phyloP scores from a whole-genome alignment of 2,113 vertebrate species.

The Rhabdomys dilectus region DNA sequence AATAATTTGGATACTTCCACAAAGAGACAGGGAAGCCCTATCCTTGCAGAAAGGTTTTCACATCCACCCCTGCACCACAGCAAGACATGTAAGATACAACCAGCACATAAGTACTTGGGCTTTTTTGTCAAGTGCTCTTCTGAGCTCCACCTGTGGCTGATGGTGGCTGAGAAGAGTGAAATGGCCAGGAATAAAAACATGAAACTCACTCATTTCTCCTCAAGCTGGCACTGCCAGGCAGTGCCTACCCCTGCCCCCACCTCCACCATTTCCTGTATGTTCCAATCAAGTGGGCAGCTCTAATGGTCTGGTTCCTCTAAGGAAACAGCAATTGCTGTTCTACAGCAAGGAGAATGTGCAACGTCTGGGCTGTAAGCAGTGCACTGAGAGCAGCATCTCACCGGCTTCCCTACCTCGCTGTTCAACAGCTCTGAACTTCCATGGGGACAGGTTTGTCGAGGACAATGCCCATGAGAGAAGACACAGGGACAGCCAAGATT shows the following conservation, averaged over 20 bases:
- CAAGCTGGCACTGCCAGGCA: not conserved
- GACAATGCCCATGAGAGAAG: not conserved
- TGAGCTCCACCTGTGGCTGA: not conserved
- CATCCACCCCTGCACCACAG: not conserved
- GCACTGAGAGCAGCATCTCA: not conserved
- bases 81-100: not conserved
- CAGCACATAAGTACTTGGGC: slow-evolving; percentile 9
- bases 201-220: not conserved
- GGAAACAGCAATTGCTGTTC: not conserved
- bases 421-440: not conserved
- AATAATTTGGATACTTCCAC: slow-evolving; percentile 22
- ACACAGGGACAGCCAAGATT: not conserved
- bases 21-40: not conserved
- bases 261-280: not conserved
- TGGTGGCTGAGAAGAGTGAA: not conserved
- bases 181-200: not conserved
- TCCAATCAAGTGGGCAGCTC: not conserved
- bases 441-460: not conserved
- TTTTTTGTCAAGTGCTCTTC: not conserved
- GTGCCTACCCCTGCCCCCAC: not conserved
- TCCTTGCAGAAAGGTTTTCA: not conserved
- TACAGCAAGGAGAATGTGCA: not conserved
- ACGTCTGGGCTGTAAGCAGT: not conserved
- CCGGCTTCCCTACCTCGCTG: not conserved
- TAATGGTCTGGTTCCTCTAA: not conserved